phyloP scores from a whole-genome alignment of 1,140 invertebrate genomes.

The Pachypeltis micranthus region DNA sequence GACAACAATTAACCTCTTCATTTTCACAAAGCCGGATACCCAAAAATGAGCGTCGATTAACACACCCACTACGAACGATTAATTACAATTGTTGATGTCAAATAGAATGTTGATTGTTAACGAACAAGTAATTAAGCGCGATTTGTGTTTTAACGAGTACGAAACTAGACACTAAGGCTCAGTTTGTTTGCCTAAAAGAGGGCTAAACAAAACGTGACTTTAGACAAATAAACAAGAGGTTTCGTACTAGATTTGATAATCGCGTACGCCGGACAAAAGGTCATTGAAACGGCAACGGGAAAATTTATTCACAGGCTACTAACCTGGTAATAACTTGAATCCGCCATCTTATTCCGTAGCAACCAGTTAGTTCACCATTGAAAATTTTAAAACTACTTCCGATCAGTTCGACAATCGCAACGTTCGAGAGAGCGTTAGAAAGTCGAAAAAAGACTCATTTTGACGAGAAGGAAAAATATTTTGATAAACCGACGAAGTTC shows the following conservation, averaged over 20 bases:
- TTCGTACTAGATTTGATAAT: background rate
- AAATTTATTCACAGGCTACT: slow-evolving; percentile 12
- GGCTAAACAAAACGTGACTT: background rate
- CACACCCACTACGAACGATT: background rate
- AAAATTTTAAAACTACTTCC: background rate
- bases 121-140: background rate
- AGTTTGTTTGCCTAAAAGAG: background rate
- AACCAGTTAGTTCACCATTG: background rate
- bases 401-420: background rate
- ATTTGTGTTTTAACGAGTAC: background rate
- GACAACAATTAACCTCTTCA: too few relatives aligned
- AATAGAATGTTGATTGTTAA: background rate
- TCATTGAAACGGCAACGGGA: background rate
- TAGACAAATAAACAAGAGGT: background rate
- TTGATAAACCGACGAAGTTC: background rate
- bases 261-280: background rate
- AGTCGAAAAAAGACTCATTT: too few relatives aligned
- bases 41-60: background rate
- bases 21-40: too few relatives aligned
- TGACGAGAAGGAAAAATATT: background rate
- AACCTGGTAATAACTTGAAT: slow-evolving; percentile 23
- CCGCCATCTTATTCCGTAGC: slow-evolving; percentile 19
- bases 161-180: background rate
- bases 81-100: background rate
- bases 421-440: too few relatives aligned